These are phyloP conservation scores for Seriola aureovittata DNA, from an alignment of 2,113 vertebrate species.

Conservation along the genomic window DNA sequence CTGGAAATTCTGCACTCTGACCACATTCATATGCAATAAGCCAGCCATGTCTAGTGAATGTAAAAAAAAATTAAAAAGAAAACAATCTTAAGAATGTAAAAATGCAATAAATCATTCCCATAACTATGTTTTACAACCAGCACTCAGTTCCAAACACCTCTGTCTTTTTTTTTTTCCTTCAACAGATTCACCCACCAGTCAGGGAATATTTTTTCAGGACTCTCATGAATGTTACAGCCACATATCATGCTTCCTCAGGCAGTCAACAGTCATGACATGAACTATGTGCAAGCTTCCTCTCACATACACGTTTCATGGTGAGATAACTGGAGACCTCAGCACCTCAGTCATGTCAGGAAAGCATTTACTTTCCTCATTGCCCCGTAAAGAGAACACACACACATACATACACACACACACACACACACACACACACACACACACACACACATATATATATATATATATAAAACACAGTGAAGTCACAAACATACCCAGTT, in stretches of 20 bases:
- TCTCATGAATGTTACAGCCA: constrained; percentile 61
- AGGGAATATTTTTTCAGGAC: constrained; percentile 63
- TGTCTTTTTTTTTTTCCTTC: constrained; percentile 4
- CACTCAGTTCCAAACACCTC: constrained; percentile 51
- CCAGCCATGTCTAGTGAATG: constrained; percentile 19
- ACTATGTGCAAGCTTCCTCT: constrained; percentile 63
- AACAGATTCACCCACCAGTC: constrained; percentile 50
- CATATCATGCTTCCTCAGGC: constrained; percentile 68
- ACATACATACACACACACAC: constrained; percentile 5
- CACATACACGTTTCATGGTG: constrained; percentile 55
- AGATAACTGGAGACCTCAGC: constrained; percentile 65
- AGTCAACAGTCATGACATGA: constrained; percentile 71
- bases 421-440: too few species aligned
- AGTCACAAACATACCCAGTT: constrained; percentile 19
- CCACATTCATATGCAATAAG: constrained; percentile 13
- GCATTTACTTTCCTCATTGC: constrained; percentile 52
- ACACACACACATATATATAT: too few species aligned
- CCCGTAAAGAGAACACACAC: neutral
- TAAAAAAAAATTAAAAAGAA: constrained; percentile 28
- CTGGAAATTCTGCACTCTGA: constrained; percentile 13
- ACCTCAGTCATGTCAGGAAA: constrained; percentile 63
- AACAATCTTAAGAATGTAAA: constrained; percentile 58
- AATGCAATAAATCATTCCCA: constrained; percentile 58
- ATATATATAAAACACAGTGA: neutral
- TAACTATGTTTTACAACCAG: constrained; percentile 49